Percentiles rank a stretch among this genome's conserved stretches.
Conservation (phyloP, 2,113 vertebrate genomes). For the Chaetodon auriga region DNA sequence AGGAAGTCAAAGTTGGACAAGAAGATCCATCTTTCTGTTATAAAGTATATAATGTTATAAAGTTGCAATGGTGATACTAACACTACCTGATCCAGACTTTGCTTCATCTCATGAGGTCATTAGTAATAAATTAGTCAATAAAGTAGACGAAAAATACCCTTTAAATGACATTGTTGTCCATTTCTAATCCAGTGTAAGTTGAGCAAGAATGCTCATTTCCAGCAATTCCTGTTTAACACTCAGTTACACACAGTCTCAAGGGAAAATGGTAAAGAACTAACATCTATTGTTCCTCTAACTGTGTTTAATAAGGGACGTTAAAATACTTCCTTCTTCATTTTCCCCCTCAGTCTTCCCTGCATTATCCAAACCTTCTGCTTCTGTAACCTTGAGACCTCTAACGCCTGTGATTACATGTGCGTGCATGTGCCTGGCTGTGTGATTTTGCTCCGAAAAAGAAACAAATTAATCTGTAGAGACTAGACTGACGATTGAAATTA, state of each 20-base stretch:
- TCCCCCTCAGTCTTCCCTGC: neutral
- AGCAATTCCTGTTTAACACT: neutral
- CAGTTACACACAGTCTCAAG: neutral
- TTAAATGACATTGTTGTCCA: neutral
- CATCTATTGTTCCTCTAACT: neutral
- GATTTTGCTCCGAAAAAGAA: neutral
- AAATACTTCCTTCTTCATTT: neutral
- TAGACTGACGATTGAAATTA: conserved; percentile 21
- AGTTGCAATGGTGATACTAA: neutral
- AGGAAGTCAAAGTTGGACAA: neutral
- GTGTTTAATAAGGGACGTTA: neutral
- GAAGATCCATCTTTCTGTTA: neutral
- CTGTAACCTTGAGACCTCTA: neutral
- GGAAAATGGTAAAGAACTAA: neutral
- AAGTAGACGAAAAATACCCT: neutral
- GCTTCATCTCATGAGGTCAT: neutral
- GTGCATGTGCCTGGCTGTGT: neutral
- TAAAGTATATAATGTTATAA: too few relatives aligned
- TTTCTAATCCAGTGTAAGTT: neutral
- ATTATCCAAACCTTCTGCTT: neutral
- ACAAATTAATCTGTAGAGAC: neutral
- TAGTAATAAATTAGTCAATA: neutral
- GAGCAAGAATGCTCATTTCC: neutral
- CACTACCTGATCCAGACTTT: neutral
- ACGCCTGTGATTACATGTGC: neutral